These are phyloP conservation scores for Amphiprion ocellaris DNA, from an alignment of 2,113 vertebrate genomes.

Conservation along the genomic window DNA sequence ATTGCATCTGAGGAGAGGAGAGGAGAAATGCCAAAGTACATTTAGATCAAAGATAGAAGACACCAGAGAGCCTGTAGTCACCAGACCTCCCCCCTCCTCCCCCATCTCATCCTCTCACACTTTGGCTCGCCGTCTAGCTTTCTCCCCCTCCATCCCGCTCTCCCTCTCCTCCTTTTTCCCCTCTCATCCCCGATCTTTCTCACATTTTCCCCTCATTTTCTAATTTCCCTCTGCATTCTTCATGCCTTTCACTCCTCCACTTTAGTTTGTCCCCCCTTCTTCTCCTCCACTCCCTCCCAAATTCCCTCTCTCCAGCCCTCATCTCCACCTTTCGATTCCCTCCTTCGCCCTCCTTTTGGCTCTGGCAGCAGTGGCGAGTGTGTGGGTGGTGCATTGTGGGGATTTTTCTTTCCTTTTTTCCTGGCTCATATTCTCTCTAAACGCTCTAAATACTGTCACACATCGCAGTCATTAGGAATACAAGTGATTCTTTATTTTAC, in stretches of 20 bases:
- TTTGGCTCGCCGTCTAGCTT: slow-evolving; percentile 55
- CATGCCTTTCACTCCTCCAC: slow-evolving; percentile 17
- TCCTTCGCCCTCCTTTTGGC: slow-evolving; percentile 2
- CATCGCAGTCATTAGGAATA: slow-evolving; percentile 63
- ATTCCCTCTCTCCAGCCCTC: slow-evolving; percentile 5
- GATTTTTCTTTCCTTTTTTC: slow-evolving; percentile 37
- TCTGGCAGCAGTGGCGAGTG: slow-evolving; percentile 13
- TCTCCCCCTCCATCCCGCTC: slow-evolving; percentile 21
- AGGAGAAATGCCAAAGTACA: slow-evolving; percentile 84
- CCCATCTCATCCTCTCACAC: slow-evolving; percentile 47
- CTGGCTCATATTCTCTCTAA: slow-evolving; percentile 55
- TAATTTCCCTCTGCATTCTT: slow-evolving; percentile 35
- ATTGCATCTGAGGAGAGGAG: slow-evolving; percentile 83
- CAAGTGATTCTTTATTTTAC: slow-evolving; percentile 53
- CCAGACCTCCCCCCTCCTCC: slow-evolving; percentile 35
- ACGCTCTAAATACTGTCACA: slow-evolving; percentile 65
- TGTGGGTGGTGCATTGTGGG: slow-evolving; percentile 65
- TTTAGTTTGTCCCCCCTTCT: slow-evolving; percentile 10
- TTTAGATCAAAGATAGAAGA: slow-evolving; percentile 84
- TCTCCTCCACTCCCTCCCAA: slow-evolving; percentile 9
- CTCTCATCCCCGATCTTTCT: slow-evolving; percentile 35
- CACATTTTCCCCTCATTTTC: slow-evolving; percentile 33
- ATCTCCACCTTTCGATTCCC: background rate
- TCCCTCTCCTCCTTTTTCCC: background rate
- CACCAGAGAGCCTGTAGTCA: slow-evolving; percentile 77